Evolutionary conservation across 2,113 vertebrate genomes (phyloP), one percentile per base, ranked within the genome.

Genomic region (Nothocercus nigrocapillus): DNA sequence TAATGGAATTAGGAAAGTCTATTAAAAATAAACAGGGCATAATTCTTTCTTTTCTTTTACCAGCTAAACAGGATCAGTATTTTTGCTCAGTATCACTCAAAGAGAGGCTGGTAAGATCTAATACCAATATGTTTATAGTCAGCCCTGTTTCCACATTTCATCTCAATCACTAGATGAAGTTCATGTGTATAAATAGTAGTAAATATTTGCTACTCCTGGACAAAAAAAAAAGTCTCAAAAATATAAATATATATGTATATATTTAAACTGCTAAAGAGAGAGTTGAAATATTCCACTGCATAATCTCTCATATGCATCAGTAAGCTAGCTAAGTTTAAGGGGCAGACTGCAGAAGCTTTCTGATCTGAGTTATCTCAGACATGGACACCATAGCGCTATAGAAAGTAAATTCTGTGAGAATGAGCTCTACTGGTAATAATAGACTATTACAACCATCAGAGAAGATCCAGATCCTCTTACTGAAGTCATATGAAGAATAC

Each of bases 1-100:
- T 90, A 91, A 74, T n/a, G 53, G 42, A 88, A 95, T 85, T 88
- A 90, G 67, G 30, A 42, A 84, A 69, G 53, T 58, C 72, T 67
- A 49, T 64, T 85, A 88, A 85, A 92, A 83, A 91, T 54, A 93
- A 89, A 85, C 38, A 61, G 1, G 3, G 17, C 2, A 0, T 81
- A 88, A 88, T 77, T 87, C 34, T 77, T 87, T 81, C 68, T 49
- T 86, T 88, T 77, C 21, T 88, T 92, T 64, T 54, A 76, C 27
- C 28, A 76, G 66, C 24, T 69, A 75, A 82, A 44, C 20, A 88
- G 54, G 34, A 77, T 64, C 19, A 85, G 1, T 68, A 42, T 19
- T 68, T 86, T 79, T 76, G 61, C 78, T 62, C 18, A 36, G 14
- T 25, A 91, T 75, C 42, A 70, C 21, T 44, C 30, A 61, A 72